Evolutionary conservation across 23 tunicate species (phyloP).

Genomic region (Ascidia mentula): DNA sequence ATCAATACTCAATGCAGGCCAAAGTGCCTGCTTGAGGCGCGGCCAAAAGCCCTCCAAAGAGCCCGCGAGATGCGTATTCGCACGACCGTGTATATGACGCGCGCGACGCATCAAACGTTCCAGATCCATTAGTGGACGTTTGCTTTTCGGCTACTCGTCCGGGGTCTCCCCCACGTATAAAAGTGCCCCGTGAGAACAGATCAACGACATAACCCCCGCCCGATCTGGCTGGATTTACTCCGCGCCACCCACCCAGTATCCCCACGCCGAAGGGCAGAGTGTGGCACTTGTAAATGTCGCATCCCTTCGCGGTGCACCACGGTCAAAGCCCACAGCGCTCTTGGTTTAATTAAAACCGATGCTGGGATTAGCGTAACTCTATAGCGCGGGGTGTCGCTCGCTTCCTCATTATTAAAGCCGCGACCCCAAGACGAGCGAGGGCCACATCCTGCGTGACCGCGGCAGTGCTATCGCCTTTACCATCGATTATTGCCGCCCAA

Average conservation of each 20-base stretch:
- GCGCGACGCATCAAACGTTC: not conserved
- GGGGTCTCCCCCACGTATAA: too few relatives aligned
- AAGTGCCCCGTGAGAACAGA: conserved; percentile 9
- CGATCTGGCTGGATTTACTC: too few relatives aligned
- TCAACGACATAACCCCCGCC: conserved; percentile 6
- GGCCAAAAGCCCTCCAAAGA: not conserved
- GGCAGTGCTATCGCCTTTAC: not conserved
- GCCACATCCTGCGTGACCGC: conserved; percentile 8
- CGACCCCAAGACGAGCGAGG: not conserved
- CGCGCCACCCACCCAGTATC: not conserved
- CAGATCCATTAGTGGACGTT: not conserved
- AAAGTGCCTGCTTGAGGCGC: not conserved
- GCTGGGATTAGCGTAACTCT: not conserved
- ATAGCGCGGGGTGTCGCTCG: not conserved
- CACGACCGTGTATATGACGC: not conserved
- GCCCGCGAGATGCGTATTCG: not conserved
- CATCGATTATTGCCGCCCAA: conserved; percentile 9
- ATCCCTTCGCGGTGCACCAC: not conserved
- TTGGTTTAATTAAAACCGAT: not conserved
- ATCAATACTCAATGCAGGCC: conserved; percentile 3
- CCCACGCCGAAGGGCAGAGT: too few relatives aligned
- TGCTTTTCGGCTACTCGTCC: conserved; percentile 5
- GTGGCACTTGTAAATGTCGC: conserved; percentile 2
- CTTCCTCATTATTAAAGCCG: not conserved
- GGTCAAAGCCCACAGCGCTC: not conserved